A percentile compares a stretch with the other conserved stretches of the same genome.
phyloP scores from a whole-genome alignment of 2,888 invertebrate species.

The Danaus chrysippus region DNA sequence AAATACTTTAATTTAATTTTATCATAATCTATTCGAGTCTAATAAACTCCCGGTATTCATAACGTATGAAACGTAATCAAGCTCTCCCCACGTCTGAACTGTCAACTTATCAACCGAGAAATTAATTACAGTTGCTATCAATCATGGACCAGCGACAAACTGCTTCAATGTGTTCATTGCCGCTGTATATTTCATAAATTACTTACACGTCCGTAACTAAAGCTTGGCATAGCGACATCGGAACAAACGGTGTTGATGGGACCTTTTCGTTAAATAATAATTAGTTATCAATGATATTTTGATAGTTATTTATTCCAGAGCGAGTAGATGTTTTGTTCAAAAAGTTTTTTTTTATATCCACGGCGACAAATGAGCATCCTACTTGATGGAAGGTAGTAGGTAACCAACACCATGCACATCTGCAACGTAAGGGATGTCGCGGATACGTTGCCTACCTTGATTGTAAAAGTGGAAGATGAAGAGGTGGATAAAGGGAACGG shows the following conservation, averaged over 20 bases:
- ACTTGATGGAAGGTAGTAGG: too few species aligned
- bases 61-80: constrained; percentile 46
- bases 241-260: too few species aligned
- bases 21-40: constrained; percentile 9
- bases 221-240: too few species aligned
- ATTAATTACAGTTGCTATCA: constrained; percentile 62
- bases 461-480: too few species aligned
- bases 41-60: constrained; percentile 34
- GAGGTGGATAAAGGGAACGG: too few species aligned
- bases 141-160: constrained; percentile 52
- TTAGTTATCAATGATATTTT: not conserved
- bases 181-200: constrained; percentile 19
- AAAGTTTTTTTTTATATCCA: too few species aligned
- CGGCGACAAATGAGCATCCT: too few species aligned
- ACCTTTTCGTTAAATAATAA: not conserved
- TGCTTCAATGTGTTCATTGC: constrained; percentile 45
- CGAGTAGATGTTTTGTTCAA: too few species aligned
- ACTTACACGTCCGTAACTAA: not conserved
- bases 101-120: constrained; percentile 62
- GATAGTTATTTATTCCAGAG: too few species aligned
- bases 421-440: too few species aligned
- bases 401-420: too few species aligned
- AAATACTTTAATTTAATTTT: constrained; percentile 6
- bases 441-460: too few species aligned
- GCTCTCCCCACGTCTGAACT: constrained; percentile 46